Base-by-base conservation (phyloP, 2,797 vertebrate species). In the Alca torda region DNA sequence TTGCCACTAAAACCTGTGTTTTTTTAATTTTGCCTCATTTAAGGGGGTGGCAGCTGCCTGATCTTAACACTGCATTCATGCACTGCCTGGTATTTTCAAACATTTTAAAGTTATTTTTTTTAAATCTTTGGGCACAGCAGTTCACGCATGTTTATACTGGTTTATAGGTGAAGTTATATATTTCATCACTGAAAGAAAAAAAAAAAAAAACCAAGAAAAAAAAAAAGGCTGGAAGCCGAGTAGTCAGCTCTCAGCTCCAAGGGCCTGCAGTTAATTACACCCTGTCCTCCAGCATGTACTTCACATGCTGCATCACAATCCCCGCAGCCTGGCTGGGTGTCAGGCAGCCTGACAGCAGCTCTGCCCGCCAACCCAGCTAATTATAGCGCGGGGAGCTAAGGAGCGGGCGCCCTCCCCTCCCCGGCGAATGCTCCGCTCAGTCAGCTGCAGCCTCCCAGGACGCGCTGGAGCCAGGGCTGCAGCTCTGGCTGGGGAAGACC, bases 231-330 rank as follows among this genome's bases (percentile, higher is more conserved):
- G 60, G 48, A 70, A 92, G 75, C 4, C 0, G 3, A 76, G 70
- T 5, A 60, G 74, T 13, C 69, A 76, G 25, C 67, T 88, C 35
- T 3, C 78, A 80, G 69, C 68, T 91, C 69, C 35, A 4, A 25
- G 46, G 54, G 70, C 77, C 70, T 73, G 93, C 70, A 83, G 83
- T 51, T 89, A 65, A 90, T 92, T 30, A 87, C 77, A 69, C 37
- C 93, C 78, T 67, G 67, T 74, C 84, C 84, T 51, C 33, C 88
- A 67, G 77, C 6, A 0, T 11, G 64, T 56, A 37, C 73, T 67
- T 63, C 9, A 46, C 80, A 75, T 1, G 4, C 17, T 10, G 92
- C 63, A 31, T 31, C 12, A 59, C 17, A 1, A 35, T 31, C 63
- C 84, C 85, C 4, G 1, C 74, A 84, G 87, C 85, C 85, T 28